Conservation (phyloP, 2,113 vertebrate genomes). For the Sialia sialis region DNA sequence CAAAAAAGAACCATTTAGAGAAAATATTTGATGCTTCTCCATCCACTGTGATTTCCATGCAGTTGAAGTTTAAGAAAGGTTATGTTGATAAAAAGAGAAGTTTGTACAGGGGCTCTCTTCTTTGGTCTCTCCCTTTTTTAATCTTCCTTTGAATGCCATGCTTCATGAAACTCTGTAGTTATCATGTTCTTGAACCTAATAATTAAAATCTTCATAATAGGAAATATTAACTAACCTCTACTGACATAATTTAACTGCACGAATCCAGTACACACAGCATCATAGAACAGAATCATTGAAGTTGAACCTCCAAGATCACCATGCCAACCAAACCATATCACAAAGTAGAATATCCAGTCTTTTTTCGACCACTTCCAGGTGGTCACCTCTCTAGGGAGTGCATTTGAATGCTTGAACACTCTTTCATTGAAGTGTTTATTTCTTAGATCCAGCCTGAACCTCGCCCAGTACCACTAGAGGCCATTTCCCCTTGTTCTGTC, state of each 20-base stretch:
- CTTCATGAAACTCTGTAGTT: not conserved
- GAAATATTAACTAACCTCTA: not conserved
- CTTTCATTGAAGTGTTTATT: not conserved
- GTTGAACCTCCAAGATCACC: not conserved
- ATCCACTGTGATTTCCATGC: not conserved
- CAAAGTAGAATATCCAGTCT: not conserved
- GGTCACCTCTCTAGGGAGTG: not conserved
- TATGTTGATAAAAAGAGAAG: not conserved
- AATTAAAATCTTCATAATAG: not conserved
- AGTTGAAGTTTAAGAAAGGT: slow-evolving; percentile 16
- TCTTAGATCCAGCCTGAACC: not conserved
- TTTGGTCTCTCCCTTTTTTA: not conserved
- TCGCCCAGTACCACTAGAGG: not conserved
- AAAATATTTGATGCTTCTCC: not conserved
- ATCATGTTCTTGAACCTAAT: not conserved
- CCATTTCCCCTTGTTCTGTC: not conserved
- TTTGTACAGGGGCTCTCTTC: not conserved
- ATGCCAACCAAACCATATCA: not conserved
- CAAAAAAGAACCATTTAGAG: not conserved
- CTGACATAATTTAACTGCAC: not conserved
- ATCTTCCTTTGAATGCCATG: not conserved
- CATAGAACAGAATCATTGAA: not conserved
- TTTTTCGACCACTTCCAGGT: not conserved
- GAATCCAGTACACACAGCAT: not conserved
- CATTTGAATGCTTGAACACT: not conserved